A percentile compares a stretch with the other conserved stretches of the same genome.
phyloP scores from a whole-genome alignment of 2,888 invertebrate species.

The Synergus itoensis region DNA sequence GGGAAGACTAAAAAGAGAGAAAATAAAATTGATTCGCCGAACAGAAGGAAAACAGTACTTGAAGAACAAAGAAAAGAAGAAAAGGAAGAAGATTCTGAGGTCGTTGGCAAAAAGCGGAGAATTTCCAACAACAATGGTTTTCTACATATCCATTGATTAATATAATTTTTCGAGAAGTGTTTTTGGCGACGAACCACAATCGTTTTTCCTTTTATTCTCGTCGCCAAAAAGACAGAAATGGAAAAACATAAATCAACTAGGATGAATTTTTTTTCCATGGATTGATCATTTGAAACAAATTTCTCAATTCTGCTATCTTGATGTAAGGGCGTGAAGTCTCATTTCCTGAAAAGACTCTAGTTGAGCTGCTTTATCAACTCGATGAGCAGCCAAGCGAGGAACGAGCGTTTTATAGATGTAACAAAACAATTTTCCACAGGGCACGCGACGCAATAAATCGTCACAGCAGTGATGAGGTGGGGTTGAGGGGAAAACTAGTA shows the following conservation, averaged over 20 bases:
- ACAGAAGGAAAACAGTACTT: too few relatives aligned
- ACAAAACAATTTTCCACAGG: constrained; percentile 66
- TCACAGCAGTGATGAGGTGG: constrained; percentile 46
- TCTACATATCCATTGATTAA: not conserved
- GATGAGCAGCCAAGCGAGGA: constrained; percentile 39
- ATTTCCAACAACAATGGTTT: not conserved
- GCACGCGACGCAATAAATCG: constrained; percentile 63
- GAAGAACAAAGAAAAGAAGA: too few relatives aligned
- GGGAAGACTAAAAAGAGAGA: too few relatives aligned
- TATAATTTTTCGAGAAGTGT: not conserved
- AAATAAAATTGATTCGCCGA: too few relatives aligned
- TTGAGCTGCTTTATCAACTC: constrained; percentile 10
- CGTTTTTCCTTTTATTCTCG: not conserved
- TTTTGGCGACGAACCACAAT: constrained; percentile 1
- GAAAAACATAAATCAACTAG: not conserved
- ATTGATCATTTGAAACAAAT: not conserved
- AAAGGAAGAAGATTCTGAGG: too few relatives aligned
- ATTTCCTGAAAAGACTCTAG: not conserved
- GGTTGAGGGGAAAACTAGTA: constrained; percentile 39
- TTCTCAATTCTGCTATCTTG: not conserved
- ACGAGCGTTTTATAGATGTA: constrained; percentile 57
- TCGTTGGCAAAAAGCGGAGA: not conserved
- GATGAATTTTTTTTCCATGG: not conserved
- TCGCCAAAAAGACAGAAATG: not conserved
- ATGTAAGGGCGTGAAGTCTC: not conserved